Conservation (phyloP, 2,113 vertebrate species). For the Willisornis vidua region DNA sequence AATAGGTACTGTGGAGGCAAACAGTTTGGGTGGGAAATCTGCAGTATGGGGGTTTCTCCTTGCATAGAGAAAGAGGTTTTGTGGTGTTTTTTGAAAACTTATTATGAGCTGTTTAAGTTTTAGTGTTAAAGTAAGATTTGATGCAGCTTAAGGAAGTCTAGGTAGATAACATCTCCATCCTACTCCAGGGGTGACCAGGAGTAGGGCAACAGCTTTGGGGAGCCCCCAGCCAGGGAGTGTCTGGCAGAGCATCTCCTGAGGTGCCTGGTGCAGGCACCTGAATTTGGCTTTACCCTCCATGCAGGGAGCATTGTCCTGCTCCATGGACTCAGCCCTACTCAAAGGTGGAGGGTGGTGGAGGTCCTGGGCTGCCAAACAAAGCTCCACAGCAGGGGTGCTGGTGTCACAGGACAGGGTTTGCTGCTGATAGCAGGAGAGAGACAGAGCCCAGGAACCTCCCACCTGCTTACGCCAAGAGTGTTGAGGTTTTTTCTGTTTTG, state of each 20-base stretch:
- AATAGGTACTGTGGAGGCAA: no score
- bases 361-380: not conserved
- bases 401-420: not conserved
- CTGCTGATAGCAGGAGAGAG: not conserved
- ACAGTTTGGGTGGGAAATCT: not conserved
- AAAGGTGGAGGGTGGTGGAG: rapidly evolving
- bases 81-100: not conserved
- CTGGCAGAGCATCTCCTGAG: not conserved
- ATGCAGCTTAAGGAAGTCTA: not conserved
- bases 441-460: not conserved
- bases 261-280: rapidly evolving
- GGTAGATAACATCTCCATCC: not conserved
- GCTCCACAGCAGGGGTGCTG: not conserved
- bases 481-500: rapidly evolving
- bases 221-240: rapidly evolving
- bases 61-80: not conserved
- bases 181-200: not conserved
- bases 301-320: rapidly evolving
- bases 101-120: not conserved
- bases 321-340: rapidly evolving
- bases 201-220: no score
- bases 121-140: not conserved
- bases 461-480: not conserved
- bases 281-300: rapidly evolving
- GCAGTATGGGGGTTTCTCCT: not conserved